Evolutionary conservation across 2,888 invertebrate species (phyloP).

Genomic region (Patella caerulea): DNA sequence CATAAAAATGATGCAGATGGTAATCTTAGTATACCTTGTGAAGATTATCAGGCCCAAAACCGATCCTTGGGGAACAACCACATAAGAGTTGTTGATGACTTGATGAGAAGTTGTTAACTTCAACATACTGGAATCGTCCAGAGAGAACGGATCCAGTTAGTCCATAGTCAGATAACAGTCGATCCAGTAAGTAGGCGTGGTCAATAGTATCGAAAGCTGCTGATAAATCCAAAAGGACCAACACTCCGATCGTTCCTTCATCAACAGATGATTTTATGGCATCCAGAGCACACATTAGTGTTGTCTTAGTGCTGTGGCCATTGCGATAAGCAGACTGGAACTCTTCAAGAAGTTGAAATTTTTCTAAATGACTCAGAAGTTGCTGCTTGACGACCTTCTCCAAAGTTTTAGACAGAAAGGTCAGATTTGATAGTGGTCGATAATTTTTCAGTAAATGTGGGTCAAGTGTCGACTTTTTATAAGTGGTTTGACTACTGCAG

Average conservation of each 20-base stretch:
- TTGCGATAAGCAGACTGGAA: slow-evolving; percentile 20
- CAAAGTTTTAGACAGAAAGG: background rate
- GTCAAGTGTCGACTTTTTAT: slow-evolving; percentile 21
- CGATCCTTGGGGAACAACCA: no score
- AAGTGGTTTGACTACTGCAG: slow-evolving; percentile 25
- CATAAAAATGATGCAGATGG: no score
- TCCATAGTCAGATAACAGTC: slow-evolving; percentile 21
- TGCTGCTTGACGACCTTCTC: slow-evolving; percentile 3
- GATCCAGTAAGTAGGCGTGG: slow-evolving; percentile 26
- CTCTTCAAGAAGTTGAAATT: slow-evolving; percentile 8
- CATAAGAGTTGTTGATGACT: no score
- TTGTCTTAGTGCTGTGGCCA: slow-evolving; percentile 14
- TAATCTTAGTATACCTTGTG: no score
- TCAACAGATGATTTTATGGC: slow-evolving; percentile 23
- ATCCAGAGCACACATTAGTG: background rate
- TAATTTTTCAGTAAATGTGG: slow-evolving; percentile 20
- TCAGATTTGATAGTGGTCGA: background rate
- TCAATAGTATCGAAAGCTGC: slow-evolving; percentile 39
- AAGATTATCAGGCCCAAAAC: no score
- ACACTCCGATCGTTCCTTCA: slow-evolving; percentile 22
- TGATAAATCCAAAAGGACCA: slow-evolving; percentile 34
- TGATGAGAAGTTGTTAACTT: no score
- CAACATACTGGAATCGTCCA: no score
- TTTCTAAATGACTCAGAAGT: background rate
- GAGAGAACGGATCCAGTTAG: slow-evolving; percentile 26